These are phyloP conservation scores for Emys orbicularis DNA, from an alignment of 2,797 vertebrate species.

Conservation along the genomic window DNA sequence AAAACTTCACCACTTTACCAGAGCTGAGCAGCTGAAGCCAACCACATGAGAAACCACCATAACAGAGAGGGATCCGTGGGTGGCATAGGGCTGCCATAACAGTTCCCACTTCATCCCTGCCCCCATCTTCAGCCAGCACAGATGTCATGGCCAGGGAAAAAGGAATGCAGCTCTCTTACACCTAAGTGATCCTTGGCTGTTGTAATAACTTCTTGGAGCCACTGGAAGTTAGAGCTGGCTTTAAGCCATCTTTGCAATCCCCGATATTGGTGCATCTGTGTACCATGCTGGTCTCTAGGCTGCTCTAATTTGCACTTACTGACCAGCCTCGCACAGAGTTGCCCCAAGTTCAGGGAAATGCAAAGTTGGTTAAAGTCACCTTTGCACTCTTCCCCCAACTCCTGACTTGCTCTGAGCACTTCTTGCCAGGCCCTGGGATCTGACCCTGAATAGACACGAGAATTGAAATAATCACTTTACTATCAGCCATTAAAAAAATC, in stretches of 20 bases:
- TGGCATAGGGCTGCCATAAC: accelerated
- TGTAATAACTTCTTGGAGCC: neutral
- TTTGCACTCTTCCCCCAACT: neutral
- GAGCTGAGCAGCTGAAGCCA: neutral
- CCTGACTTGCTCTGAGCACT: neutral
- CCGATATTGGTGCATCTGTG: accelerated
- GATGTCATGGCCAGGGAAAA: neutral
- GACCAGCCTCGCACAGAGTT: neutral
- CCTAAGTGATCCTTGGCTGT: neutral
- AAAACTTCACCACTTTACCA: neutral
- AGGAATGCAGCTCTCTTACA: accelerated
- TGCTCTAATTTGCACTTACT: neutral
- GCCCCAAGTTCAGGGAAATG: neutral
- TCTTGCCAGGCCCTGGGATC: accelerated
- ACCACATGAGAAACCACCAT: neutral
- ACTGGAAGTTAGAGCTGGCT: conserved; percentile 5
- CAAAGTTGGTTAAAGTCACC: neutral
- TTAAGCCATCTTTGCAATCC: neutral
- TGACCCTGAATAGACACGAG: neutral
- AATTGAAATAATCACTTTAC: neutral
- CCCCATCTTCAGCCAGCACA: neutral
- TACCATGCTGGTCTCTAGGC: neutral
- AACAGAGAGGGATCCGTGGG: neutral
- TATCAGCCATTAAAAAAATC: neutral
- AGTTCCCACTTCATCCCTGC: neutral